Evolutionary conservation across 2,888 invertebrate genomes (phyloP), one percentile per base, ranked within the genome.

Genomic region (Epistrophe grossulariae): DNA sequence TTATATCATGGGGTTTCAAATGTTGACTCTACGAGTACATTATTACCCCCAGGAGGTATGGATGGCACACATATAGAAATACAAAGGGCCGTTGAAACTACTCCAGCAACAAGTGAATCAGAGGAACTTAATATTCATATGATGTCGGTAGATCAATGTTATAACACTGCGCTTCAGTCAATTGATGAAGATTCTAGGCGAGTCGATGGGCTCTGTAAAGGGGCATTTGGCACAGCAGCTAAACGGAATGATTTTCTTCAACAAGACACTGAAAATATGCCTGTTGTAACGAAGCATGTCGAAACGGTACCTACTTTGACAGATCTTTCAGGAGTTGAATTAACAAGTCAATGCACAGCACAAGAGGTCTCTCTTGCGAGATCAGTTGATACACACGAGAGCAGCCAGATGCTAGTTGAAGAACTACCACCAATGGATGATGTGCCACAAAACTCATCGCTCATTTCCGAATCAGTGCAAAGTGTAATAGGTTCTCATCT

Each of bases 381-480:
- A 31, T 31, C 13, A 17, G 4, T 24, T 17, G 28, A 45, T 2
- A 45, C 31, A 64, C 0, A 17, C 4, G 1, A 17, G 0, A 64
- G 28, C n/a, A 48, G n/a, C 28, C 28, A 31, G 13, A 43, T 8
- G 2, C 19, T 0, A 15, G 19, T 19, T 40, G 24, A 24, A 28
- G 43, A 10, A 45, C 43, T 64, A 35, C 19, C 35, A 24, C 28
- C 48, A 77, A 8, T 17, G 10, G 6, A 24, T 19, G 43, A 38
- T n/a, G 10, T 35, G 13, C 17, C 15, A 64, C 24, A 19, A 0
- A 9, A 45, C 4, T 17, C 48, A 31, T 19, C 43, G 4, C 11
- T 15, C 7, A 52, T 40, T 43, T 15, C 79, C 17, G 13, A 31
- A 15, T 38, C 80, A 24, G 40, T 52, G 55, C 68, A 74, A 60